Base-by-base conservation (phyloP, 1,140 invertebrate genomes). In the Sipha flava region DNA sequence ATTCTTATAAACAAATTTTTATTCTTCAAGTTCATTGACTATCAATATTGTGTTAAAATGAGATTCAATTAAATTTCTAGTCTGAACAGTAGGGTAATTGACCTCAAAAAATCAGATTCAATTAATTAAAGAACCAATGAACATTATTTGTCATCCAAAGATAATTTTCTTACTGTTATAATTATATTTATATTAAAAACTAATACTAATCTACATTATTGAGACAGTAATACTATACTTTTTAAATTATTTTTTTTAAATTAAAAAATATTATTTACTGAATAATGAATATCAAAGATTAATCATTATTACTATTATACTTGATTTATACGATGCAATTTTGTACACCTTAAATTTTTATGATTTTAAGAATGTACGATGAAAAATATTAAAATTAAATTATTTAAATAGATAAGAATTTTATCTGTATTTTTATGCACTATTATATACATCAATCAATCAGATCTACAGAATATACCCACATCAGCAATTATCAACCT, bases 401-500 rank as follows among this genome's bases (percentile, higher is more conserved):
- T n/a, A n/a, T 45, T 31, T 70, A 26, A 10, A 29, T n/a, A 70
- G 40, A 47, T 70, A 70, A 47, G 43, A 70, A 45, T 43, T 37
- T 43, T 66, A 66, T 70, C 66, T 29, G 6, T 70, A 45, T 29
- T 3, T 70, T 29, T 47, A 29, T 34, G 21, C 64, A 43, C 21
- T 45, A 45, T 45, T 37, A 12, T n/a, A n/a, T 3, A 34, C 5
- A 70, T 52, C 31, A 75, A 75, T 75, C 47, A 75, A 66, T 75
- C 31, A 37, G n/a, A n/a, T 54, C 70, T 47, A 47, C 29, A 37
- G 45, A 54, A 52, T 54, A 23, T 54, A 54, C 70, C 9, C 10
- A 37, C 29, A 75, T 54, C 29, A 54, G n/a, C 47, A 75, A 75
- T 54, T 75, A 54, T 75, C 70, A 75, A 52, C 47, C 70, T 75